A percentile compares a stretch with the other conserved stretches of the same genome.
phyloP scores from a whole-genome alignment of 1,140 invertebrate genomes.

The Adoxophyes honmai region DNA sequence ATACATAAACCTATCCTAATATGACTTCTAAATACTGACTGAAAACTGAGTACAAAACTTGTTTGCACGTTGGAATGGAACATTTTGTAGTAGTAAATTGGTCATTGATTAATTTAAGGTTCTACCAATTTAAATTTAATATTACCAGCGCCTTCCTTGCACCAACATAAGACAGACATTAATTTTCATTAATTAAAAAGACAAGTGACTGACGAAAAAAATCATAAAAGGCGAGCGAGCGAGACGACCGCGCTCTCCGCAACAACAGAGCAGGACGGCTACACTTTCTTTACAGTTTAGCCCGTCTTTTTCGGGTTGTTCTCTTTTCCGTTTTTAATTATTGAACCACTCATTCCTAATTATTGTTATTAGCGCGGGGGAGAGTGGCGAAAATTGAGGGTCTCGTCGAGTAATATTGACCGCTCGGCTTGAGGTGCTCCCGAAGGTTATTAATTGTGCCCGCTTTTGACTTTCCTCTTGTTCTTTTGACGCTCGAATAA shows the following conservation, averaged over 20 bases:
- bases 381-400: conserved; percentile 75
- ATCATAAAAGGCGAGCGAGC: conserved; percentile 51
- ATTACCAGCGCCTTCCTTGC: conserved; percentile 14
- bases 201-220: conserved; percentile 37
- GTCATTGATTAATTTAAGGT: too few relatives aligned
- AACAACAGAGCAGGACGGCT: conserved; percentile 33
- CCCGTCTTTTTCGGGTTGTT: conserved; percentile 63
- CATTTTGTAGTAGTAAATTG: too few relatives aligned
- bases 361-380: conserved; percentile 77
- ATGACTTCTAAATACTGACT: too few relatives aligned
- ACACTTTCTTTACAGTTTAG: conserved; percentile 46
- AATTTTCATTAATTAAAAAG: conserved; percentile 66
- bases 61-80: too few relatives aligned
- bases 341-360: conserved; percentile 79
- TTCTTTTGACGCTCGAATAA: conserved; percentile 72
- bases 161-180: conserved; percentile 32
- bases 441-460: conserved; percentile 72
- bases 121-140: too few relatives aligned
- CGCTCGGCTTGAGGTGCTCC: conserved; percentile 63
- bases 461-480: conserved; percentile 69
- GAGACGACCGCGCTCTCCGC: conserved; percentile 19
- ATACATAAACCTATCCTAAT: too few relatives aligned
- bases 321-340: conserved; percentile 79
- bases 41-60: too few relatives aligned
- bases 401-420: conserved; percentile 68